Base-by-base conservation (phyloP, 2,797 vertebrate genomes). In the Ciconia nigra region DNA sequence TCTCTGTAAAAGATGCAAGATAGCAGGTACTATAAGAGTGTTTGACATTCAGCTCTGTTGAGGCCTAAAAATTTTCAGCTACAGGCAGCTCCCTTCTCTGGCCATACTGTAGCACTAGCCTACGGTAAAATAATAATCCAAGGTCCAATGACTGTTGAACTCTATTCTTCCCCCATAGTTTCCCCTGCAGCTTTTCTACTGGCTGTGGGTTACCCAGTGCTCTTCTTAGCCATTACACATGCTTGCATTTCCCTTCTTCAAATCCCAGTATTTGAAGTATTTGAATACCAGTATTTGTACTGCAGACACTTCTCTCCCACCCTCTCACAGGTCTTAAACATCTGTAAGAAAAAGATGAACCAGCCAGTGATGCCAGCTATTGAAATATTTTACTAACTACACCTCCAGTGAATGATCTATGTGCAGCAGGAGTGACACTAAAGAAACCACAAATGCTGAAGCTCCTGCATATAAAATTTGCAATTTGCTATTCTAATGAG, bases 131-230 rank as follows among this genome's bases (percentile, higher is more conserved):
- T 8, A 78, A 82, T 37, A 66, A 70, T 51, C 28, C 17, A 76
- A 20, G 28, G 20, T 35, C 25, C 25, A 83, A 22, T 4, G 25
- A 31, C 26, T n/a, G 11, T n/a, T 46, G 58, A 88, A 79, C 35
- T 46, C 26, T 15, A 1, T 44, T 78, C 29, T 59, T 67, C 11
- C 28, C 5, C 11, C 5, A 13, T 15, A 73, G 15, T 14, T 70
- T 54, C n/a, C 35, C 16, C n/a, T 47, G 15, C 44, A 83, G 15
- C 37, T 37, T 78, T 63, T 62, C 35, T 42, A 62, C 37, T 31
- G 31, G 42, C 21, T 3, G 4, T 17, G 67, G 1, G 1, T 35
- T 52, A 47, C 8, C 3, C 29, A 54, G 1, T 26, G 58, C 17
- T 72, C 9, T 44, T 82, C 54, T 29, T 44, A 85, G 46, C 21